A percentile compares a stretch with the other conserved stretches of the same genome.
phyloP scores from a whole-genome alignment of 2,797 vertebrate species.

The Periparus ater region DNA sequence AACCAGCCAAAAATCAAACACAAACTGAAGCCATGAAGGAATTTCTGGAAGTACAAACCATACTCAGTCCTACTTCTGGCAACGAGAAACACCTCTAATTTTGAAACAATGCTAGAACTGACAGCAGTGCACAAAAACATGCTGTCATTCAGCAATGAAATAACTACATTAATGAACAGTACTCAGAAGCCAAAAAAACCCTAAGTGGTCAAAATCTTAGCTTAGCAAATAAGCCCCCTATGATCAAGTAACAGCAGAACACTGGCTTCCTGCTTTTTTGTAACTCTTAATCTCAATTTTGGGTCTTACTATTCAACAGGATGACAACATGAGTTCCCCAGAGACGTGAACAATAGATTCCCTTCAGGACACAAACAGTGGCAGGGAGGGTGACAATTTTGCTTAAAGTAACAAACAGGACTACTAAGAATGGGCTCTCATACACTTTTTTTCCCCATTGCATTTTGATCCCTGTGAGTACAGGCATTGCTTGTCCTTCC shows the following conservation, averaged over 20 bases:
- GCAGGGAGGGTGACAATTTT: background rate
- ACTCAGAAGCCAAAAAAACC: background rate
- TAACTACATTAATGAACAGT: background rate
- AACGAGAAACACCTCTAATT: slow-evolving; percentile 1
- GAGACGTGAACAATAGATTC: background rate
- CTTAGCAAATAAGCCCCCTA: background rate
- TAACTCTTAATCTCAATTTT: background rate
- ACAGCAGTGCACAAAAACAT: background rate
- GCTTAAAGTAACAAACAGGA: background rate
- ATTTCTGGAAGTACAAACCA: slow-evolving; percentile 47
- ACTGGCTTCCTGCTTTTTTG: background rate
- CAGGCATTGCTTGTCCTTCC: background rate
- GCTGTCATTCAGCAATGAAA: background rate
- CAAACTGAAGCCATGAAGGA: slow-evolving; percentile 49
- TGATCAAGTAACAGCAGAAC: background rate
- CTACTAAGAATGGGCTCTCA: background rate
- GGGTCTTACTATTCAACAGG: background rate
- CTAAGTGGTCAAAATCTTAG: background rate
- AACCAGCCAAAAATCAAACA: slow-evolving; percentile 51
- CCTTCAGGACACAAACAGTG: background rate
- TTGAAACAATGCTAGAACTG: background rate
- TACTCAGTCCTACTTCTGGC: slow-evolving; percentile 2
- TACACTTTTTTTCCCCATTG: background rate
- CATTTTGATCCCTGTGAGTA: background rate
- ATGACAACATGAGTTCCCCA: background rate